Evolutionary conservation across 2,797 vertebrate species (phyloP).

Genomic region (Pipistrellus nathusii): DNA sequence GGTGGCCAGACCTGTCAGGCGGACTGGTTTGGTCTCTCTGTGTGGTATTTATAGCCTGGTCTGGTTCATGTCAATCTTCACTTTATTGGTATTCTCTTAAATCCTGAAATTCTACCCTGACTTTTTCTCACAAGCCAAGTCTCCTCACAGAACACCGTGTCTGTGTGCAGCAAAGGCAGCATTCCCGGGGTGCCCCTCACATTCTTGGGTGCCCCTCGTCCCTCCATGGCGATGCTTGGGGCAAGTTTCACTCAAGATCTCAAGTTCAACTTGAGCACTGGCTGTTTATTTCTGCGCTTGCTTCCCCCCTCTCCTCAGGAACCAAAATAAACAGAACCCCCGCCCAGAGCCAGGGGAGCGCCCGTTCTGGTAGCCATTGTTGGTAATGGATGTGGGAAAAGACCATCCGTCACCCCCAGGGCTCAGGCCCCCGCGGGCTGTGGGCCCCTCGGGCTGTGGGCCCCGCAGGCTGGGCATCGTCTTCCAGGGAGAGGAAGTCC

Average conservation of each 20-base stretch:
- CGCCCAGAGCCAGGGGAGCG: constrained; percentile 42
- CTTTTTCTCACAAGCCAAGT: constrained; percentile 87
- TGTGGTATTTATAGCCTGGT: constrained; percentile 92
- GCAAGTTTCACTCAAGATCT: constrained; percentile 50
- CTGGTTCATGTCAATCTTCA: constrained; percentile 91
- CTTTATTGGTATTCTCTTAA: constrained; percentile 91
- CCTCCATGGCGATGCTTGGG: constrained; percentile 25
- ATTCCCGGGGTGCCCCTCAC: constrained; percentile 50
- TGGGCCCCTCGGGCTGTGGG: not conserved
- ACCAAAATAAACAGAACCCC: constrained; percentile 76
- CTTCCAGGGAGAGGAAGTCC: not conserved
- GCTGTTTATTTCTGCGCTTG: constrained; percentile 15
- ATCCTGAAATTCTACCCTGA: constrained; percentile 89
- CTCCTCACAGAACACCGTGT: constrained; percentile 79
- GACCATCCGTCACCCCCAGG: not conserved
- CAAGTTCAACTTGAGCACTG: constrained; percentile 62
- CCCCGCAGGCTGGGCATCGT: not conserved
- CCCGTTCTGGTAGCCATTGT: constrained; percentile 56
- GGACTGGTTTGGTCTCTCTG: constrained; percentile 90
- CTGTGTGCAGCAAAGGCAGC: constrained; percentile 81
- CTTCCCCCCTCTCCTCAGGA: constrained; percentile 37
- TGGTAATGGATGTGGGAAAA: constrained; percentile 24
- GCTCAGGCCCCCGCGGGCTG: not conserved
- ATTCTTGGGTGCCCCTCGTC: constrained; percentile 27
- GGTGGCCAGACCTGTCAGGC: constrained; percentile 82